Base-by-base conservation (phyloP, 1,140 invertebrate genomes). In the Cotesia glomerata region DNA sequence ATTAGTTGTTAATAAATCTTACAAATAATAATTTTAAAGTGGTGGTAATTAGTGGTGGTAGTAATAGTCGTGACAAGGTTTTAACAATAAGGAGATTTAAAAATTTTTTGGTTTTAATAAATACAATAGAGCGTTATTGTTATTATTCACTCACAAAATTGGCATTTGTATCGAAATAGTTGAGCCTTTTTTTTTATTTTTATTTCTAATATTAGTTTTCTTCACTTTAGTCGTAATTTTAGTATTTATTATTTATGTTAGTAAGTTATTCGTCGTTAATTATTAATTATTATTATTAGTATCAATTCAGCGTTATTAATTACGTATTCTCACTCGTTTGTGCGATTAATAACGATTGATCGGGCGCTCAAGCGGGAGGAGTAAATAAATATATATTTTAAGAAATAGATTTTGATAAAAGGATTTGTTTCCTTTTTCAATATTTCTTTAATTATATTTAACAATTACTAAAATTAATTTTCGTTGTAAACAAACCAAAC, bases 401-500 rank as follows among this genome's bases (percentile, higher is more conserved):
- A 63, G 51, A 63, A 63, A 49, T 49, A 3, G 14, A 52, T 59
- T 8, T 18, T 49, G 36, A 26, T 26, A 14, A 52, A 70, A 71
- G 59, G 34, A 51, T 63, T 71, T 62, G n/a, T 73, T 26, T 73
- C 59, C 49, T 49, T 73, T 69, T 36, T 16, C 52, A 54, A 13
- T 63, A 49, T 69, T 67, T 63, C 3, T 61, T 67, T 49, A 54
- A 35, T 67, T 71, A 56, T 16, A 35, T 65, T 64, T 49, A 65
- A 71, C 69, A 71, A 56, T 71, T 71, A 14, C 16, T 34, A 9
- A 73, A 75, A 68, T 74, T 67, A 75, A 45, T 71, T 58, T 45
- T 62, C 64, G 18, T 32, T 69, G 32, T 62, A 64, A 81, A 80
- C 78, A 82, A 81, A 78, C 75, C 77, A 79, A 81, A 75, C 76